Base-by-base conservation (phyloP, 2,797 vertebrate species). In the Presbytis comata region DNA sequence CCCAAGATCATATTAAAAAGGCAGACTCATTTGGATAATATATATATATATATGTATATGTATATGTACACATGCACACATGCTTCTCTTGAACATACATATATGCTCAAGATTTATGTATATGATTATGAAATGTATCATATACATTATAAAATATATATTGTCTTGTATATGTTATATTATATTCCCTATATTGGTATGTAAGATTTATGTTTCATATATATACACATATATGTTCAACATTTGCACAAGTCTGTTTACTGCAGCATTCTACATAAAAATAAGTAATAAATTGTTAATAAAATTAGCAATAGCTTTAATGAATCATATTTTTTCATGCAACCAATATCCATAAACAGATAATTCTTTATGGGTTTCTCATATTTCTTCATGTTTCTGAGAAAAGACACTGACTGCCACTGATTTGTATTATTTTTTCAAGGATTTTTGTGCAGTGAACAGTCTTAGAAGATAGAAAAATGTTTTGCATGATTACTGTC, bases 291-390 rank as follows among this genome's bases (percentile, higher is more conserved):
- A 39, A 30, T 22, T 61, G 0, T 4, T 76, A 93, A 59, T 88
- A 76, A 90, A 88, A 39, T 81, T 30, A 85, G 5, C 33, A 95
- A n/a, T n/a, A 74, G 28, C 4, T 53, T 39, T 48, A 82, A 61
- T 91, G n/a, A 92, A 28, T 81, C 26, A 70, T 79, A 80, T 72
- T 85, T 19, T 11, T 30, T 50, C 28, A 28, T 59, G 17, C 2
- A 59, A 74, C 44, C 21, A 59, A 28, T 57, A 30, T 50, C 67
- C 22, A 1, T 26, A 19, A 10, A 5, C 24, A 75, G 30, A 41
- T 0, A 17, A n/a, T 41, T 91, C 24, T 36, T 3, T n/a, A 57
- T 48, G 64, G 6, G 2, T 30, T 84, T 85, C 53, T 85, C 3
- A 4, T 57, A 46, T 4, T 85, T 89, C 36, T 93, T 2, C 14